phyloP scores from a whole-genome alignment of 2,797 vertebrate species.

The Poecilia velifera region DNA sequence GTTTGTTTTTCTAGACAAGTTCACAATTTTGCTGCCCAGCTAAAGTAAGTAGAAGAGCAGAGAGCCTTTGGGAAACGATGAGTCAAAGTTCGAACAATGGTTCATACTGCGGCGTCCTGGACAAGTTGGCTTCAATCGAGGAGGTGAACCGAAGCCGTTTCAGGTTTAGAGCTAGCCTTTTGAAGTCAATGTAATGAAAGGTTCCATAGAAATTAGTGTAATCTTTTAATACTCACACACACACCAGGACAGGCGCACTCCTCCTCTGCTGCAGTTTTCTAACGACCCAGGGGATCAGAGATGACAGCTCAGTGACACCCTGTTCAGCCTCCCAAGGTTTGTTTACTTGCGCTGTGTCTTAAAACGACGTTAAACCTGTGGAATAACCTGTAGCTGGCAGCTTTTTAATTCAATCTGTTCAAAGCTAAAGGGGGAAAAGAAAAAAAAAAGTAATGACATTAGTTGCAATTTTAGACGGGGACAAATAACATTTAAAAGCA shows the following conservation, averaged over 20 bases:
- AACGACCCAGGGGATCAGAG: slow-evolving; percentile 14
- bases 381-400: slow-evolving; percentile 4
- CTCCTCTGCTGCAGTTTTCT: slow-evolving; percentile 45
- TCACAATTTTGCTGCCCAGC: neutral
- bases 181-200: slow-evolving; percentile 11
- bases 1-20: neutral
- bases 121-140: slow-evolving; percentile 31
- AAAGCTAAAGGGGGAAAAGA: neutral
- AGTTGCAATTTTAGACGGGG: neutral
- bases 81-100: neutral
- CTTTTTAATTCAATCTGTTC: slow-evolving; percentile 3
- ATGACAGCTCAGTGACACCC: slow-evolving; percentile 31
- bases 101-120: neutral
- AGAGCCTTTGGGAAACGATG: neutral
- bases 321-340: slow-evolving; percentile 14
- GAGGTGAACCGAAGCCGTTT: slow-evolving; percentile 32
- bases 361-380: neutral
- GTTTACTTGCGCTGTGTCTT: slow-evolving; percentile 23
- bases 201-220: slow-evolving; percentile 35
- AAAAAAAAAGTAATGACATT: neutral
- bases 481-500: neutral
- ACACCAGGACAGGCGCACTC: slow-evolving; percentile 28
- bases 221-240: slow-evolving; percentile 32
- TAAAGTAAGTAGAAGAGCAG: neutral
- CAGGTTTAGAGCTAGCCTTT: slow-evolving; percentile 40